Evolutionary conservation across 2,888 invertebrate species (phyloP), one percentile per base, ranked within the genome.

Genomic region (Dicyrtoma fusca): DNA sequence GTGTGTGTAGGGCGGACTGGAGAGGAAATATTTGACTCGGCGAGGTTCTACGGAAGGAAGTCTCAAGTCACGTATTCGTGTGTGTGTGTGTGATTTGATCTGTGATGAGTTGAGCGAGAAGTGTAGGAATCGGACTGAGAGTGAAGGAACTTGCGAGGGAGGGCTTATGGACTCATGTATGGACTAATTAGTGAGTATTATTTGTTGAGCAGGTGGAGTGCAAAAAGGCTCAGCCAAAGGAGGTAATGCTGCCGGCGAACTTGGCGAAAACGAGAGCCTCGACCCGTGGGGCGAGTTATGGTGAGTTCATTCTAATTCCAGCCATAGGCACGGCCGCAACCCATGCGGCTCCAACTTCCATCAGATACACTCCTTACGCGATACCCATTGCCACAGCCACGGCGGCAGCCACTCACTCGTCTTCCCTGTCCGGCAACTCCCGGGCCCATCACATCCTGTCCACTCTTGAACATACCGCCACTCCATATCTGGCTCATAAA

Each of bases 221-320:
- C 89, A 98, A 98, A 90, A 98, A 98, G 87, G 99, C 99, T 84
- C 99, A 99, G 87, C 99, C 99, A 80, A 99, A 99, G 88, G 99
- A 99, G 89, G 98, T 99, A 83, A 99, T 99, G 99, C 90, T 98
- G 84, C 98, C 98, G 83, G 92, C 94, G 82, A 95, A 94, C 86
- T 87, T 95, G 88, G 94, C 94, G 83, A 95, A 95, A 89, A 95
- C 94, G 87, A 90, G 95, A 85, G 94, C 94, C 85, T 93, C 94
- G 83, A 94, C 94, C 82, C 91, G 95, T 87, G 94, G 94, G 87
- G 92, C 94, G 88, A 82, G 82, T 81, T 95, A 95, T 90, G 95
- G 95, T 95, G 94, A 95, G 95, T 94, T 94, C 89, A 90, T 93
- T 89, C 90, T 90, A 88, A 80, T 79, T 80, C 81, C 79, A 79